These are phyloP conservation scores for Oxycera nigricornis DNA, from an alignment of 2,888 invertebrate genomes.

Conservation along the genomic window DNA sequence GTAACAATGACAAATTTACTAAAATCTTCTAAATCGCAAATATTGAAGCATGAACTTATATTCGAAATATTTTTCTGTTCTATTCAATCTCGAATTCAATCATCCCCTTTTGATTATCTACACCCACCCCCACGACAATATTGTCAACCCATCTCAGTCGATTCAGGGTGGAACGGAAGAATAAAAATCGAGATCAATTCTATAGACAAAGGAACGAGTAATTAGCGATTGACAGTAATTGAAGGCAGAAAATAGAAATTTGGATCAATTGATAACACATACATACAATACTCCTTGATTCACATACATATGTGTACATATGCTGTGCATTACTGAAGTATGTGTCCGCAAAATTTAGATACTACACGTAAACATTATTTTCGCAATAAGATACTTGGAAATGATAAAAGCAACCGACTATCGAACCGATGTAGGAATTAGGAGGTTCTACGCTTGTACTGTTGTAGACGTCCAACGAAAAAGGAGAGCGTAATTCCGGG, in stretches of 20 bases:
- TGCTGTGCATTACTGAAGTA: not conserved
- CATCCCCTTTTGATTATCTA: not conserved
- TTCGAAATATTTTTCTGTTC: not conserved
- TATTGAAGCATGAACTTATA: slow-evolving; percentile 2
- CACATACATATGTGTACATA: not conserved
- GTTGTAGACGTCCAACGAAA: not conserved
- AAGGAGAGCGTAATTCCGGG: not conserved
- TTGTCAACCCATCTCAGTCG: not conserved
- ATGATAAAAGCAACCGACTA: not conserved
- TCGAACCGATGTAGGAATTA: not conserved
- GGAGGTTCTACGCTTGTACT: no score
- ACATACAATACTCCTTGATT: slow-evolving; percentile 3
- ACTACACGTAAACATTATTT: slow-evolving; percentile 24
- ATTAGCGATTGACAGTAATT: slow-evolving; percentile 47
- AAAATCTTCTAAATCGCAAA: not conserved
- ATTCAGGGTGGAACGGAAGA: not conserved
- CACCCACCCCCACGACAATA: not conserved
- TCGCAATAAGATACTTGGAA: slow-evolving; percentile 14
- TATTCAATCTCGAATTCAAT: not conserved
- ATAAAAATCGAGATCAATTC: slow-evolving; percentile 29
- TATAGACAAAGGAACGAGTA: slow-evolving; percentile 42
- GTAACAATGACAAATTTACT: not conserved
- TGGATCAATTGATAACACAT: slow-evolving; percentile 45
- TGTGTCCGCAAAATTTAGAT: not conserved
- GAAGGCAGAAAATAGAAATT: slow-evolving; percentile 46